A percentile compares a stretch with the other conserved stretches of the same genome.
Conservation (phyloP, 2,797 vertebrate species). For the Sebastes diaconus region DNA sequence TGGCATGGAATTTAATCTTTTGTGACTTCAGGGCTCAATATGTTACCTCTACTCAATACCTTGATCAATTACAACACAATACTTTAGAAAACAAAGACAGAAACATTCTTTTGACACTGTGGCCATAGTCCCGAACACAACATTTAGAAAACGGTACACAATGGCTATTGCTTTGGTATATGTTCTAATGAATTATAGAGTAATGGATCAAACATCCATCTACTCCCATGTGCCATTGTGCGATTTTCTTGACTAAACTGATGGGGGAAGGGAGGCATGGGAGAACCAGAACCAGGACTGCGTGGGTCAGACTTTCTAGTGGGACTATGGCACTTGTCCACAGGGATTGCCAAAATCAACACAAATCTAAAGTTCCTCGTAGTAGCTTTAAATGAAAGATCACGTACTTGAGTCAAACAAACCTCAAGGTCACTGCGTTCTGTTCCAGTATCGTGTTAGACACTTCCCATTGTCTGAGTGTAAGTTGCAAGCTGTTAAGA, state of each 20-base stretch:
- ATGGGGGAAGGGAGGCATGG: background rate
- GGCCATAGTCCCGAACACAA: too few relatives aligned
- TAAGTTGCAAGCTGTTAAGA: background rate
- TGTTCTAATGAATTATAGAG: background rate
- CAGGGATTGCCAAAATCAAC: background rate
- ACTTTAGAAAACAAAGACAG: background rate
- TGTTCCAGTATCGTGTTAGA: background rate
- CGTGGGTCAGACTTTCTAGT: background rate
- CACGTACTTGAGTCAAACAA: background rate
- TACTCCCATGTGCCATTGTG: background rate
- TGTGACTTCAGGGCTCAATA: background rate
- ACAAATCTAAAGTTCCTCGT: background rate
- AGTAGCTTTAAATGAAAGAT: background rate
- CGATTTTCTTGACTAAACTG: background rate
- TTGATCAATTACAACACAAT: background rate
- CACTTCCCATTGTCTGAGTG: background rate
- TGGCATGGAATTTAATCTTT: background rate
- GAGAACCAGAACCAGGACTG: background rate
- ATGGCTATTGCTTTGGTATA: background rate
- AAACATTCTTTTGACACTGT: background rate
- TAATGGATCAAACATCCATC: constrained; percentile 1
- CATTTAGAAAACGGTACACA: background rate
- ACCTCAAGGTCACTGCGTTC: constrained; percentile 4
- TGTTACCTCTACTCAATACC: background rate
- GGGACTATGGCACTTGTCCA: background rate